A percentile compares a stretch with the other conserved stretches of the same genome.
Evolutionary conservation across 1,140 invertebrate species (phyloP).

Genomic region (Drosophila pandora): DNA sequence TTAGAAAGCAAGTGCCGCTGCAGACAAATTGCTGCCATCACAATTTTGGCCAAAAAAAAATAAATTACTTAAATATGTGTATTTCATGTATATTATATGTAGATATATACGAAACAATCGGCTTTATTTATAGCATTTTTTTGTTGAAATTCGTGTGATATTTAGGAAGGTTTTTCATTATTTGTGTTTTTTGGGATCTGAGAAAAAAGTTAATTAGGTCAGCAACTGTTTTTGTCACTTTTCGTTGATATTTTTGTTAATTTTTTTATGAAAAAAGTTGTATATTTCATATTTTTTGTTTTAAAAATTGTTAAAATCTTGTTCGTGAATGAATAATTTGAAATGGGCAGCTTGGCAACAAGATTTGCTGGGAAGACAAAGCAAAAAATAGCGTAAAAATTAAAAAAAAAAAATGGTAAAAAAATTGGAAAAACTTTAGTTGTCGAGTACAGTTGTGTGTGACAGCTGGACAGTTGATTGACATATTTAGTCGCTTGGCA

Average conservation of each 20-base stretch:
- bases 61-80: slow-evolving; percentile 32
- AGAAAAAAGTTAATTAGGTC: slow-evolving; percentile 69
- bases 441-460: slow-evolving; percentile 55
- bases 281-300: slow-evolving; percentile 3
- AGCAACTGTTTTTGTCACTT: slow-evolving; percentile 79
- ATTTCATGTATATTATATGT: background rate
- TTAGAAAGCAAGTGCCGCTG: slow-evolving; percentile 48
- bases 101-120: slow-evolving; percentile 15
- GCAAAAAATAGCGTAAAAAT: slow-evolving; percentile 8
- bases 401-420: slow-evolving; percentile 15
- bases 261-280: no score
- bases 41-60: slow-evolving; percentile 24
- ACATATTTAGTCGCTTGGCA: slow-evolving; percentile 75
- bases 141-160: slow-evolving; percentile 21
- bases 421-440: slow-evolving; percentile 55
- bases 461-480: slow-evolving; percentile 72
- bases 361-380: background rate
- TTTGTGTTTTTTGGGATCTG: slow-evolving; percentile 1
- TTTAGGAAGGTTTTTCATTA: slow-evolving; percentile 21
- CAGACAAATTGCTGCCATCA: slow-evolving; percentile 21
- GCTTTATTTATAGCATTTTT: slow-evolving; percentile 32
- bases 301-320: slow-evolving; percentile 35
- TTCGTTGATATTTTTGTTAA: slow-evolving; percentile 18
- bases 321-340: slow-evolving; percentile 30
- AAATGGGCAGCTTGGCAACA: slow-evolving; percentile 48